A percentile compares a stretch with the other conserved stretches of the same genome.
phyloP scores from a whole-genome alignment of 2,113 vertebrate genomes.

The Scalopus aquaticus region DNA sequence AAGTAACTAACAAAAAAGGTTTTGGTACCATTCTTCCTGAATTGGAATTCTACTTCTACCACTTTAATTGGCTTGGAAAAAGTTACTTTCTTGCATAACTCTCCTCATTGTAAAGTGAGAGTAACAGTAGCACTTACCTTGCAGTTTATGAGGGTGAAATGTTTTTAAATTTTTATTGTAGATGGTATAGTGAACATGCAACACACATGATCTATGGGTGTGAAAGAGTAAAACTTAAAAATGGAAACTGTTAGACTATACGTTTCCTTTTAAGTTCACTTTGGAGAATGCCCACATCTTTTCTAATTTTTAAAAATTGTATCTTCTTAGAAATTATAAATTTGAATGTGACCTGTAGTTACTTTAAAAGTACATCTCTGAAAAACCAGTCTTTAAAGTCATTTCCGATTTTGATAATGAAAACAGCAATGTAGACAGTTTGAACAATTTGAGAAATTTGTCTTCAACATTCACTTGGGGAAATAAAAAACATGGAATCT shows the following conservation, averaged over 20 bases:
- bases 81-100: background rate
- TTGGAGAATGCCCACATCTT: accelerated
- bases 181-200: background rate
- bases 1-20: background rate
- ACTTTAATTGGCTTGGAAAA: background rate
- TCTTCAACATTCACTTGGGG: background rate
- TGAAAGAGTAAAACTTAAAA: constrained; percentile 23
- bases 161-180: background rate
- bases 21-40: background rate
- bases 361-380: background rate
- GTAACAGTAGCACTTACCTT: background rate
- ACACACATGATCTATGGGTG: background rate
- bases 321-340: background rate
- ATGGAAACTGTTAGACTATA: background rate
- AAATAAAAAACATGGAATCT: background rate
- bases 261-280: background rate
- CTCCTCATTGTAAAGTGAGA: background rate
- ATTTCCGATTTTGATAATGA: background rate
- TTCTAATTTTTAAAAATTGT: background rate
- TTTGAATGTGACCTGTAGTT: constrained; percentile 12
- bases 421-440: background rate
- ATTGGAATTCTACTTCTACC: background rate
- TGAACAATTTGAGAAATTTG: background rate
- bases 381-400: background rate
- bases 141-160: background rate